A percentile compares a stretch with the other conserved stretches of the same genome.
These are phyloP conservation scores for Harmothoe impar DNA, from an alignment of 2,888 invertebrate species.

Conservation along the genomic window DNA sequence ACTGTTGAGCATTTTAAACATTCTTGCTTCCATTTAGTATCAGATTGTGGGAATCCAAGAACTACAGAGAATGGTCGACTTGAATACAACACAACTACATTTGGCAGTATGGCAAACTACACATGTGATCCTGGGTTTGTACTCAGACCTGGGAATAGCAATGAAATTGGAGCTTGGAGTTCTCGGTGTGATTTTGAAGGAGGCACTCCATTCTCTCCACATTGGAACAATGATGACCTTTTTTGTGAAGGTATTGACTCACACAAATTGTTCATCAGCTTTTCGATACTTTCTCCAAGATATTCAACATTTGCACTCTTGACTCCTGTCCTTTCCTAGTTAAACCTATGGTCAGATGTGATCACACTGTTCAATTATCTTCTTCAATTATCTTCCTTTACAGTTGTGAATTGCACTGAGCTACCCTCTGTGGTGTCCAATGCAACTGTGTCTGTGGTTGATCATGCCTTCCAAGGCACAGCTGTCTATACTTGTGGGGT, in stretches of 20 bases:
- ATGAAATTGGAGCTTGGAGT: not conserved
- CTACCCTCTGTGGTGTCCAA: not conserved
- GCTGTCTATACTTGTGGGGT: not conserved
- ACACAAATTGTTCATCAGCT: too few relatives aligned
- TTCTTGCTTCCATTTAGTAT: too few relatives aligned
- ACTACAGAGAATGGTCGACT: not conserved
- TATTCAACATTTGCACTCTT: too few relatives aligned
- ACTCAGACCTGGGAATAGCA: not conserved
- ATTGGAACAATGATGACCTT: not conserved
- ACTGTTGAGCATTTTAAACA: too few relatives aligned
- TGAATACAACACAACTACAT: not conserved
- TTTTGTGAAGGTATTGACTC: not conserved
- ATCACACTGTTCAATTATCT: too few relatives aligned
- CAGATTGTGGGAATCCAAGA: not conserved
- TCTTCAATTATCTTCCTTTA: not conserved
- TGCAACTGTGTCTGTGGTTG: not conserved
- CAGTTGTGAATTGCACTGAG: not conserved
- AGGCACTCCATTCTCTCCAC: not conserved
- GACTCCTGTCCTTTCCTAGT: too few relatives aligned
- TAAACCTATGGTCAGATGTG: too few relatives aligned
- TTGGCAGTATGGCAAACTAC: conserved; percentile 18
- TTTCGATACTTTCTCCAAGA: too few relatives aligned
- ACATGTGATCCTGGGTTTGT: conserved; percentile 11
- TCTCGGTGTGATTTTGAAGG: not conserved
- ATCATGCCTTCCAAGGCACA: not conserved